These are phyloP conservation scores for Brenthis ino DNA, from an alignment of 2,888 invertebrate genomes.

Conservation along the genomic window DNA sequence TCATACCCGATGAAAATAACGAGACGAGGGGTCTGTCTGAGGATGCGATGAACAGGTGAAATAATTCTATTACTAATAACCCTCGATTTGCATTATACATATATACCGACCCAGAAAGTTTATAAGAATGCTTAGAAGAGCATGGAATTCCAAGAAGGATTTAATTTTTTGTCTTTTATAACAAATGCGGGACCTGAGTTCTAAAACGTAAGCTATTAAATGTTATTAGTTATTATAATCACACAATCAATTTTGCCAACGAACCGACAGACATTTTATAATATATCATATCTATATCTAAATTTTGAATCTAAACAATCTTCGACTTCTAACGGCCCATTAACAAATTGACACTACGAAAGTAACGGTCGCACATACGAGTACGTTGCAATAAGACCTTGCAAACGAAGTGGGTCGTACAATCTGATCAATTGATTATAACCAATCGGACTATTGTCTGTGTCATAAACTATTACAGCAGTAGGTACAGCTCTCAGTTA, in stretches of 20 bases:
- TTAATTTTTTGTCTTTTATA: too few relatives aligned
- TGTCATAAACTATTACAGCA: slow-evolving; percentile 19
- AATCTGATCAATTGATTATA: slow-evolving; percentile 35
- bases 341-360: slow-evolving; percentile 33
- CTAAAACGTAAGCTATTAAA: too few relatives aligned
- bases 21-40: slow-evolving; percentile 90
- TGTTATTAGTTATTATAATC: too few relatives aligned
- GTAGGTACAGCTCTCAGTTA: slow-evolving; percentile 9
- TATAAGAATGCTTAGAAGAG: too few relatives aligned
- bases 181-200: too few relatives aligned
- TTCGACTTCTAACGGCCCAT: slow-evolving; percentile 18
- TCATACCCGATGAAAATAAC: slow-evolving; percentile 94
- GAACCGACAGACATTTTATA: too few relatives aligned
- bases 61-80: background rate
- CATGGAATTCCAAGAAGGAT: too few relatives aligned
- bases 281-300: too few relatives aligned
- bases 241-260: too few relatives aligned
- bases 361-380: slow-evolving; percentile 52
- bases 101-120: too few relatives aligned
- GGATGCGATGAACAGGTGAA: slow-evolving; percentile 91
- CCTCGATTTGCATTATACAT: too few relatives aligned
- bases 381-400: slow-evolving; percentile 33
- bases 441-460: slow-evolving; percentile 32
- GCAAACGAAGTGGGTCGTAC: slow-evolving; percentile 33
- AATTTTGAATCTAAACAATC: slow-evolving; percentile 4